A percentile compares a stretch with the other conserved stretches of the same genome.
phyloP scores from a whole-genome alignment of 2,797 vertebrate genomes.

The Parauchenoglanis punctatus region DNA sequence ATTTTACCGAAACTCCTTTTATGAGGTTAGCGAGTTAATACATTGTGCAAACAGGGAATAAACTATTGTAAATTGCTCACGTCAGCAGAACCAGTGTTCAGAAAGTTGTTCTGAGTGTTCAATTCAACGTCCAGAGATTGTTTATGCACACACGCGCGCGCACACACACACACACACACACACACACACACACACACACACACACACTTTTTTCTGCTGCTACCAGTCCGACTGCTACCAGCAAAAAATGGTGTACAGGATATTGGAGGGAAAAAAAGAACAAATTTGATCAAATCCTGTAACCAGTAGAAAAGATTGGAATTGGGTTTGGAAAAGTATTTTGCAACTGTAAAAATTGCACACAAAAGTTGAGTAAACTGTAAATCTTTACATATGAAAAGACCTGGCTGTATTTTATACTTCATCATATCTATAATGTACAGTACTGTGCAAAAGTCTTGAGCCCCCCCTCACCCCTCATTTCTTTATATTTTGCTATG shows the following conservation, averaged over 20 bases:
- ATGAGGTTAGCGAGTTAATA: background rate
- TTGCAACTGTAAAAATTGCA: background rate
- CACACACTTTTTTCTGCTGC: slow-evolving; percentile 32
- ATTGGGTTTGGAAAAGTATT: background rate
- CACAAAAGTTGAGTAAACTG: background rate
- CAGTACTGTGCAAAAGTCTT: too few relatives aligned
- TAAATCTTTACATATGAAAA: background rate
- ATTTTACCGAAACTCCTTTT: background rate
- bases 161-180: background rate
- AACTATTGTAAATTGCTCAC: background rate
- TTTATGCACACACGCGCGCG: slow-evolving; percentile 29
- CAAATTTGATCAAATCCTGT: background rate
- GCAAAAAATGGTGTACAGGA: background rate
- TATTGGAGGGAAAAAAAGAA: background rate
- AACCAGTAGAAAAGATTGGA: background rate
- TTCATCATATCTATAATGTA: too few relatives aligned
- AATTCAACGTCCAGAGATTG: slow-evolving; percentile 33
- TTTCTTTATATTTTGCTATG: too few relatives aligned
- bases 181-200: background rate
- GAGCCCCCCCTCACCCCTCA: too few relatives aligned
- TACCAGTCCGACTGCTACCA: background rate
- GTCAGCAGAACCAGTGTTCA: background rate
- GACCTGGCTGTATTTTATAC: too few relatives aligned
- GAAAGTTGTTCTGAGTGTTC: slow-evolving; percentile 42
- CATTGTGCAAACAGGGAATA: background rate